Percentiles rank a stretch among this genome's conserved stretches.
phyloP scores from a whole-genome alignment of 2,888 invertebrate species.

The Girardia tigrina region DNA sequence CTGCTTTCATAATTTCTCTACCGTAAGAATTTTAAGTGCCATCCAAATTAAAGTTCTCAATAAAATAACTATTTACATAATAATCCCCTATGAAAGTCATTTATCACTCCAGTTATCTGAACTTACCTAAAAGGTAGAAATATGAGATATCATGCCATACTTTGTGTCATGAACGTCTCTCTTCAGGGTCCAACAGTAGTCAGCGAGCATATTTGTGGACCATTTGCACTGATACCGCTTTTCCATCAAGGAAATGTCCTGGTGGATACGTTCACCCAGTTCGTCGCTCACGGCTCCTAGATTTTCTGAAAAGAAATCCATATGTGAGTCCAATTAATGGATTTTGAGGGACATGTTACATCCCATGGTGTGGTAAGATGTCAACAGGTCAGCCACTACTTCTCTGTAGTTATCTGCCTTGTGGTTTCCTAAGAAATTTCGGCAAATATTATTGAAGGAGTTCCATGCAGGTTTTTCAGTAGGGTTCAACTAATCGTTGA shows the following conservation, averaged over 20 bases:
- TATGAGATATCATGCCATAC: no score
- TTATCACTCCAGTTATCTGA: no score
- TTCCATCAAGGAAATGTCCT: conserved; percentile 21
- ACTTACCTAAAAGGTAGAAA: no score
- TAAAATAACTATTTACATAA: no score
- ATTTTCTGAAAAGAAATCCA: conserved; percentile 24
- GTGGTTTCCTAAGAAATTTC: conserved; percentile 19
- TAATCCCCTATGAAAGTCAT: no score
- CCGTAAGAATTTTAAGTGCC: no score
- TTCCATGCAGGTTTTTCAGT: conserved; percentile 25
- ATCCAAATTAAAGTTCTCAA: no score
- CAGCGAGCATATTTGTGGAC: conserved; percentile 36
- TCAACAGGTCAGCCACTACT: background rate
- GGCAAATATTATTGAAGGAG: background rate
- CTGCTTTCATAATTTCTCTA: no score
- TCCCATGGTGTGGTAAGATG: conserved; percentile 23
- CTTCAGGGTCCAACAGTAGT: conserved; percentile 2
- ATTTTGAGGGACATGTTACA: conserved; percentile 25
- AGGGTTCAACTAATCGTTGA: background rate
- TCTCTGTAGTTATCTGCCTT: conserved; percentile 27
- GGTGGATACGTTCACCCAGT: conserved; percentile 24
- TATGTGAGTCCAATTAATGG: conserved; percentile 26
- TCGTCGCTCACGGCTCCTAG: conserved; percentile 25
- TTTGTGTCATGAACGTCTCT: no score
- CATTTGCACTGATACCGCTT: conserved; percentile 40